Conservation (phyloP, 2,888 invertebrate species). For the Oscheius sp. region DNA sequence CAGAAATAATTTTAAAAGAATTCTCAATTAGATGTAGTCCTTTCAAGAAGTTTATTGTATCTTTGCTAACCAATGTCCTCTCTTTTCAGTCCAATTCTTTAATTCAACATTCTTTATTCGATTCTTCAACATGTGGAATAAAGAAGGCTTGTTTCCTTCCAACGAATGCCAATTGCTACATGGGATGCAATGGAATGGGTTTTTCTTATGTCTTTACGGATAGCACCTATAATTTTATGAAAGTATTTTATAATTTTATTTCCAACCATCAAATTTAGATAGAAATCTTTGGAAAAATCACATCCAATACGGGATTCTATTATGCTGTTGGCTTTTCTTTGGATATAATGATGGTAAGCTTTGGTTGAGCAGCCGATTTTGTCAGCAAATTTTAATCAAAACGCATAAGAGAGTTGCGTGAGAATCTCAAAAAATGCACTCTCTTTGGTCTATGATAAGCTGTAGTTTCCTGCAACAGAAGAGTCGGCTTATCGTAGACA, state of each 20-base stretch:
- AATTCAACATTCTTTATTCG: too few relatives aligned
- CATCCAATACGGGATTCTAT: not conserved
- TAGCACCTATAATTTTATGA: not conserved
- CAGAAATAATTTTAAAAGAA: too few relatives aligned
- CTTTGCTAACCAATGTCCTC: too few relatives aligned
- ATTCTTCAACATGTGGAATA: not conserved
- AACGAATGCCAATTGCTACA: conserved; percentile 16
- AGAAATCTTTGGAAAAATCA: conserved; percentile 8
- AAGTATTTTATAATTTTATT: not conserved
- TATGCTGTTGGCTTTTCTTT: conserved; percentile 24
- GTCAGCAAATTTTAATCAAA: not conserved
- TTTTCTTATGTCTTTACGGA: conserved; percentile 22
- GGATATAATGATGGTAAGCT: conserved; percentile 21
- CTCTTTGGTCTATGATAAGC: not conserved
- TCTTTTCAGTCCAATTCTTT: too few relatives aligned
- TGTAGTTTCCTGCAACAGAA: not conserved
- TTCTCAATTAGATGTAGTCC: too few relatives aligned
- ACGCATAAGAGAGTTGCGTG: not conserved
- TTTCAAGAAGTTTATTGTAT: too few relatives aligned
- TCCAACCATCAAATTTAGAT: not conserved
- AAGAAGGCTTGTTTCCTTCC: conserved; percentile 21
- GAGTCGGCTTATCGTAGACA: not conserved
- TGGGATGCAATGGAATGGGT: conserved; percentile 25
- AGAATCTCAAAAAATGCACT: conserved; percentile 8
- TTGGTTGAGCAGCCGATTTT: too few relatives aligned